phyloP scores from a whole-genome alignment of 37 sponge, comb jelly and placozoan species.

The Oopsacas minuta region DNA sequence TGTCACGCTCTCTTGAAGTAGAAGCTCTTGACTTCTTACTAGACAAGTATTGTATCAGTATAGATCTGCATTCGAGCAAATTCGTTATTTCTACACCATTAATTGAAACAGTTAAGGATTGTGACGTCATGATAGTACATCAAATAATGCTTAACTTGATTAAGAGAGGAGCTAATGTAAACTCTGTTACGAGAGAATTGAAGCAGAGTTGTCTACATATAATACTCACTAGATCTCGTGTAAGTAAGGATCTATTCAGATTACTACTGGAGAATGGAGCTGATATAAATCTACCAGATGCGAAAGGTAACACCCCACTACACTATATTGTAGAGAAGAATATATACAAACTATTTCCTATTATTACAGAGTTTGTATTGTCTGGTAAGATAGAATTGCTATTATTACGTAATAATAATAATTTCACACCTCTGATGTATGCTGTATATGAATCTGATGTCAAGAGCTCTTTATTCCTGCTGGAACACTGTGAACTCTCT shows the following conservation, averaged over 20 bases:
- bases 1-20: background rate
- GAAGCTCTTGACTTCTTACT: background rate
- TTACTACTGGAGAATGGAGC: background rate
- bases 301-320: background rate
- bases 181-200: background rate
- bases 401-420: background rate
- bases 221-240: background rate
- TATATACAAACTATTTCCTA: background rate
- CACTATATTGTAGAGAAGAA: background rate
- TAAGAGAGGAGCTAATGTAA: background rate
- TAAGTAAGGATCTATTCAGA: background rate
- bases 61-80: background rate
- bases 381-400: background rate
- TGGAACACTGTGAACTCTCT: background rate
- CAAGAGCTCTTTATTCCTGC: background rate
- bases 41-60: background rate
- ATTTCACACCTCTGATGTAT: background rate
- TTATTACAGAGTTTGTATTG: background rate
- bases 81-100: background rate
- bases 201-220: background rate
- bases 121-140: slow-evolving; percentile 13
- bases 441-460: background rate
- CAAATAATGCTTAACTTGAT: background rate
- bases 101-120: background rate
- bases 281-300: background rate